Percentiles rank a stretch among this genome's conserved stretches.
Evolutionary conservation across 2,888 invertebrate species (phyloP).

Genomic region (Galerucella nymphaeae): DNA sequence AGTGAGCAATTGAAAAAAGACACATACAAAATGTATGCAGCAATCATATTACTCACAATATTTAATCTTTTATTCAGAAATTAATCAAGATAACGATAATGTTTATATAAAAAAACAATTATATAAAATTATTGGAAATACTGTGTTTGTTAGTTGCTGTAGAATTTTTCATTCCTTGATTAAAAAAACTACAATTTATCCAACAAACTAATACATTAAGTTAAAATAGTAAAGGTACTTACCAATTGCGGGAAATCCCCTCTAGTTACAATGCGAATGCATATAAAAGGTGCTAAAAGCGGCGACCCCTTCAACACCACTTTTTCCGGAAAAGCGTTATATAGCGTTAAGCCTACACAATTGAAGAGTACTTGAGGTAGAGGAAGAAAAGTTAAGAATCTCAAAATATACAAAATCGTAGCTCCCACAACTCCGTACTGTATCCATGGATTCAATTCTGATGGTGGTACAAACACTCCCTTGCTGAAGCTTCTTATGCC

Average conservation of each 20-base stretch:
- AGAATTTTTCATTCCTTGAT: neutral
- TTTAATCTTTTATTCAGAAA: too few relatives aligned
- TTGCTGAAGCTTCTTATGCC: constrained; percentile 66
- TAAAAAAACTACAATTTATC: neutral
- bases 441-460: constrained; percentile 81
- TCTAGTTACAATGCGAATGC: constrained; percentile 92
- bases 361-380: constrained; percentile 91
- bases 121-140: too few relatives aligned
- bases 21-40: too few relatives aligned
- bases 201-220: too few relatives aligned
- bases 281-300: constrained; percentile 91
- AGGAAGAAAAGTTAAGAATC: constrained; percentile 85
- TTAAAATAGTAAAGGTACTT: neutral
- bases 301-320: constrained; percentile 88
- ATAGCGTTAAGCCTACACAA: constrained; percentile 86
- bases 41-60: too few relatives aligned
- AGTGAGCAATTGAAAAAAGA: too few relatives aligned
- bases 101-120: too few relatives aligned
- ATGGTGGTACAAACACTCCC: constrained; percentile 62
- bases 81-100: too few relatives aligned
- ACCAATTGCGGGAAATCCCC: constrained; percentile 95
- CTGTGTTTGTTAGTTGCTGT: too few relatives aligned
- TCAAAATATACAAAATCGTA: constrained; percentile 78
- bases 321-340: constrained; percentile 95
- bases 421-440: constrained; percentile 83